Evolutionary conservation across 1,140 invertebrate genomes (phyloP).

Genomic region (Zaprionus lachaisei): DNA sequence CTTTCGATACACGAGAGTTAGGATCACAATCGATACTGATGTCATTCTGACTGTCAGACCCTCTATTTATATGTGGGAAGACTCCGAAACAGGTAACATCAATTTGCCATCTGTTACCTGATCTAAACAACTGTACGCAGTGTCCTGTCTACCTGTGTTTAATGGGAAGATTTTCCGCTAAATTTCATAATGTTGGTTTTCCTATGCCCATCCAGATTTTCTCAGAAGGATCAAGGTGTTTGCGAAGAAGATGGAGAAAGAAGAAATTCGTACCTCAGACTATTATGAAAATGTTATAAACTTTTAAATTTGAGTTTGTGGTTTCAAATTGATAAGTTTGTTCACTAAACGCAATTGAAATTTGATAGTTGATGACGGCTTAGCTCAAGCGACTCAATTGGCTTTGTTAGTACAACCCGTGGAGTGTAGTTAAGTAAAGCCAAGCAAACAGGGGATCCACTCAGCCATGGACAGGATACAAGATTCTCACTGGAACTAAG

Average conservation of each 20-base stretch:
- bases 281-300: background rate
- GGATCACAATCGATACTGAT: conserved; percentile 1
- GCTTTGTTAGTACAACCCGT: conserved; percentile 19
- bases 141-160: background rate
- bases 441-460: conserved; percentile 19
- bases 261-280: background rate
- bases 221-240: background rate
- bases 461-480: conserved; percentile 10
- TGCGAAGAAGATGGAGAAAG: background rate
- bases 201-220: background rate
- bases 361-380: conserved; percentile 8
- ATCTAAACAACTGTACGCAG: background rate
- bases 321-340: background rate
- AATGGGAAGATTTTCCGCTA: background rate
- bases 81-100: background rate
- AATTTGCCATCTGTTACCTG: background rate
- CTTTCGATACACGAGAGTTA: background rate
- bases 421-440: conserved; percentile 17
- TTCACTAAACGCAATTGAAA: conserved; percentile 31
- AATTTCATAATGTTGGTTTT: background rate
- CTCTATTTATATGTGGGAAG: background rate
- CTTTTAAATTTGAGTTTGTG: background rate
- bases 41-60: background rate
- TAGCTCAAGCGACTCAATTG: conserved; percentile 16
- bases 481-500: background rate